Percentiles rank a stretch among this genome's conserved stretches.
Evolutionary conservation across 2,113 vertebrate species (phyloP).

Genomic region (Perca fluviatilis): DNA sequence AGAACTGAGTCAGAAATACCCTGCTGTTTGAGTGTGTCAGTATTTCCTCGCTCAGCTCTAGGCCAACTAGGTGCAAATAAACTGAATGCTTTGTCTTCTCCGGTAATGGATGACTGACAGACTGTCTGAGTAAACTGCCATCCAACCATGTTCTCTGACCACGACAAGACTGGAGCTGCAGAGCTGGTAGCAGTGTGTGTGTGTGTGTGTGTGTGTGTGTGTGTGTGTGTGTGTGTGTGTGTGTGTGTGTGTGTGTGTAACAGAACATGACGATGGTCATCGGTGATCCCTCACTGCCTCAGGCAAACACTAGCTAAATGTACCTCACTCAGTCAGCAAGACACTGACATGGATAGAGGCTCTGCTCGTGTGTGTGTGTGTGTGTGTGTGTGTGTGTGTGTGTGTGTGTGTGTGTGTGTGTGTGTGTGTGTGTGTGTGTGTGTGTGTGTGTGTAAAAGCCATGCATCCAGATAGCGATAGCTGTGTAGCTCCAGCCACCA

Average conservation of each 20-base stretch:
- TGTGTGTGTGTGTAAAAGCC: slow-evolving; percentile 41
- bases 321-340: slow-evolving; percentile 68
- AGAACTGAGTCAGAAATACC: slow-evolving; percentile 7
- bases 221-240: slow-evolving; percentile 25
- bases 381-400: slow-evolving; percentile 26
- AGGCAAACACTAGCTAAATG: slow-evolving; percentile 71
- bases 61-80: slow-evolving; percentile 62
- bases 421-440: slow-evolving; percentile 37
- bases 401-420: slow-evolving; percentile 33
- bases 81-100: slow-evolving; percentile 60
- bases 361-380: slow-evolving; percentile 34
- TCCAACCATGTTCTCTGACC: slow-evolving; percentile 70
- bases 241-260: slow-evolving; percentile 49
- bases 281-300: slow-evolving; percentile 66
- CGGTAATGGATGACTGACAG: slow-evolving; percentile 73
- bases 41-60: slow-evolving; percentile 6
- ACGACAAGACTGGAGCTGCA: slow-evolving; percentile 53
- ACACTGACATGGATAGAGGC: slow-evolving; percentile 60
- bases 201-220: slow-evolving; percentile 9
- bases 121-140: slow-evolving; percentile 66
- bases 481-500: slow-evolving; percentile 58
- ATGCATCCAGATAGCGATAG: slow-evolving; percentile 57
- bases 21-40: slow-evolving; percentile 2
- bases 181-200: slow-evolving; percentile 42
- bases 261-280: slow-evolving; percentile 71